Evolutionary conservation across 2,113 vertebrate genomes (phyloP).

Genomic region (Fregetta grallaria): DNA sequence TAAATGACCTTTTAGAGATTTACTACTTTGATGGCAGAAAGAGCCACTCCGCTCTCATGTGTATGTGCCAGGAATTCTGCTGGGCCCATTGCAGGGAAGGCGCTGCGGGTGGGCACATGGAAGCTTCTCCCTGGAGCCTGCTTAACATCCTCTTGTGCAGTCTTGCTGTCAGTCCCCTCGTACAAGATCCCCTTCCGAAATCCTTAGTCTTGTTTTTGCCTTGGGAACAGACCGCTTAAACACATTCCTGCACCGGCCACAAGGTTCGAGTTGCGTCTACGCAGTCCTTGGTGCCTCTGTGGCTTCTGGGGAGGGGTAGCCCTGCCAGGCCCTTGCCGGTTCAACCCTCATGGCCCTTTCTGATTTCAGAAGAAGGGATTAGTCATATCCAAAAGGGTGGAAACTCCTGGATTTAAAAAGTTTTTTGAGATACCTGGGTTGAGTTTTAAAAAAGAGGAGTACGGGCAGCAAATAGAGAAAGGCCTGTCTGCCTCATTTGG

Average conservation of each 20-base stretch:
- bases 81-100: background rate
- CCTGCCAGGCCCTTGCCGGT: background rate
- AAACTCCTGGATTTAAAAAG: accelerated
- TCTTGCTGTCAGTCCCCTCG: background rate
- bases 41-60: background rate
- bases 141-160: background rate
- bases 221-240: background rate
- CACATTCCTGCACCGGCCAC: accelerated
- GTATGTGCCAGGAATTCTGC: background rate
- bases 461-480: background rate
- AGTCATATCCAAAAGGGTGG: background rate
- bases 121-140: background rate
- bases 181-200: background rate
- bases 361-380: background rate
- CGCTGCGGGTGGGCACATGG: background rate
- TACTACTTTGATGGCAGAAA: background rate
- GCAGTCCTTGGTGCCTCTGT: background rate
- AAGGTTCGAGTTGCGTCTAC: accelerated
- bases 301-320: background rate
- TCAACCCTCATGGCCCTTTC: background rate
- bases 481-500: background rate
- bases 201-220: background rate
- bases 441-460: background rate
- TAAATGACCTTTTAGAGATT: background rate
- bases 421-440: background rate